Base-by-base conservation (phyloP, 2,797 vertebrate genomes). In the Typhlichthys eigenmanni region DNA sequence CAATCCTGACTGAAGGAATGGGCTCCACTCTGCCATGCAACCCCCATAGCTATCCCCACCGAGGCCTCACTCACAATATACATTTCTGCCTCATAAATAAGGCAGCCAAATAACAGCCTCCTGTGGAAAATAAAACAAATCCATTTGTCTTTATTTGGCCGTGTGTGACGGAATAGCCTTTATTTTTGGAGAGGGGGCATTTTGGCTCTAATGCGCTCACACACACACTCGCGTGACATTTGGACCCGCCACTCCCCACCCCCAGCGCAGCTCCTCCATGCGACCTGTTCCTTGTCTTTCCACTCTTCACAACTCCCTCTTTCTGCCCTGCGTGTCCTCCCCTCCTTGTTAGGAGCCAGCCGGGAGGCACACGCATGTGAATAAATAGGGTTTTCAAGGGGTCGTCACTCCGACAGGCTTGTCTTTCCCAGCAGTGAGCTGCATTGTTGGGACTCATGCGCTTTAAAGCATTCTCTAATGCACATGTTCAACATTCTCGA, bases 11-110 rank as follows among this genome's bases (percentile, higher is more conserved):
- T 72, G 45, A 57, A 71, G 64, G 73, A 73, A 71, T 17, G 65
- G 76, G 71, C 77, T 81, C 78, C 60, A 68, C 64, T 72, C 64
- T 70, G 64, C 66, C 72, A 71, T 70, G 60, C 63, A 59, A 65
- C 51, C 47, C 12, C 69, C 70, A 72, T 62, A 74, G 76, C 62
- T 79, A 52, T 58, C 60, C 67, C 54, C 52, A 43, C 59, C 46
- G 71, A 78, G 74, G 66, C 65, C 69, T 70, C 69, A 59, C 52
- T 84, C 81, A 69, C 80, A 81, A 72, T 79, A 84, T 84, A 85
- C 79, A 88, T 85, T 83, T 86, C 69, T 84, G 72, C 51, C 75
- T 88, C 83, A 73, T 75, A 68, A 76, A 73, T 75, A 75, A 63
- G 47, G 16, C 13, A 78, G 68, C 72, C 79, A 85, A 82, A 82